Evolutionary conservation across 1,140 invertebrate genomes (phyloP).

Genomic region (Drosophila tani): DNA sequence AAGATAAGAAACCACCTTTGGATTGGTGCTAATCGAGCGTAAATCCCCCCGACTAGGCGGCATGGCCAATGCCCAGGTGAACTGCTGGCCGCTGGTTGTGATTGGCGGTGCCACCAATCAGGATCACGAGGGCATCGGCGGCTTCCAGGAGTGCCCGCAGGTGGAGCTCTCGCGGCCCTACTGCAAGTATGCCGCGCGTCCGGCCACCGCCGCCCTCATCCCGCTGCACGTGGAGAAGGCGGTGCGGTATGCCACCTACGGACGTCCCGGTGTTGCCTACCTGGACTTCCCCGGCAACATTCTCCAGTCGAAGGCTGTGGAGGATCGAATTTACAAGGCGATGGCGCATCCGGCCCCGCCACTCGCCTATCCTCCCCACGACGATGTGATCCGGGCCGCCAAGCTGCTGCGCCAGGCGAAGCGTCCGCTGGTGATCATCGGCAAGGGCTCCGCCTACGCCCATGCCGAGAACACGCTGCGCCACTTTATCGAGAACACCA

Average conservation of each 20-base stretch:
- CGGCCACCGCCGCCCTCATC: slow-evolving; percentile 92
- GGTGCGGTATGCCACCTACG: slow-evolving; percentile 92
- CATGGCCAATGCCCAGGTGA: slow-evolving; percentile 98
- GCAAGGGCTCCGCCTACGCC: slow-evolving; percentile 96
- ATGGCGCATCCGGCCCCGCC: slow-evolving; percentile 87
- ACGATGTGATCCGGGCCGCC: slow-evolving; percentile 89
- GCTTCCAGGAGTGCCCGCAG: slow-evolving; percentile 97
- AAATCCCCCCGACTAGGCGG: slow-evolving; percentile 86
- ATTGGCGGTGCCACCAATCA: slow-evolving; percentile 95
- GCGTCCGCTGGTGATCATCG: slow-evolving; percentile 95
- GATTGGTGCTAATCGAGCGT: neutral
- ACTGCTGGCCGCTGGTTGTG: slow-evolving; percentile 97
- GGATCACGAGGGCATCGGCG: slow-evolving; percentile 97
- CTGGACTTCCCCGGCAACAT: slow-evolving; percentile 96
- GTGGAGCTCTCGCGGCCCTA: slow-evolving; percentile 93
- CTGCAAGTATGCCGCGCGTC: slow-evolving; percentile 96
- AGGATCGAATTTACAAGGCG: slow-evolving; percentile 81
- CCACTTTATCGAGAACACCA: slow-evolving; percentile 89
- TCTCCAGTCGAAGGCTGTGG: slow-evolving; percentile 86
- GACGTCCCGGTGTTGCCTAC: slow-evolving; percentile 95
- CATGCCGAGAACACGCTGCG: slow-evolving; percentile 90
- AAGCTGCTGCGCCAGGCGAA: slow-evolving; percentile 90
- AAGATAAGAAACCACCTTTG: neutral
- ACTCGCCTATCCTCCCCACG: slow-evolving; percentile 88
- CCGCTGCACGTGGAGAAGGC: slow-evolving; percentile 97